phyloP scores from a whole-genome alignment of 2,888 invertebrate species.

The Ormyrus thymus region DNA sequence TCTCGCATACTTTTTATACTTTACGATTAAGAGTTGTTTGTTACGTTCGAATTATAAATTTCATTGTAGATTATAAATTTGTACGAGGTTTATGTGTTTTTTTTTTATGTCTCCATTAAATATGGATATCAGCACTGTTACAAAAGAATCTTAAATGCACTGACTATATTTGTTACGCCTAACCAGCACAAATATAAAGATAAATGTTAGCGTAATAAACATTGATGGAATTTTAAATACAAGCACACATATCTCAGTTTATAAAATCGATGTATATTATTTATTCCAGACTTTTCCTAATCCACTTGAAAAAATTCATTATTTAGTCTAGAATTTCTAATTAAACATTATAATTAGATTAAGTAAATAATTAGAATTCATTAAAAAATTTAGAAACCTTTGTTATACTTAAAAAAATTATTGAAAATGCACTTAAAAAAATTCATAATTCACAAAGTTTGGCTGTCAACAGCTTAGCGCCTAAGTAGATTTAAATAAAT shows the following conservation, averaged over 20 bases:
- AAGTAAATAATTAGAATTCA: neutral
- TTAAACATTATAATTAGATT: neutral
- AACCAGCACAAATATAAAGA: conserved; percentile 43
- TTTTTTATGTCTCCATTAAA: conserved; percentile 11
- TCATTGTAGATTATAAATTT: neutral
- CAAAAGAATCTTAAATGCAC: conserved; percentile 29
- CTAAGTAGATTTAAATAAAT: conserved; percentile 16
- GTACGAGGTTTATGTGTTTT: neutral
- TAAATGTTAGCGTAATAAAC: conserved; percentile 45
- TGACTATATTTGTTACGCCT: conserved; percentile 39
- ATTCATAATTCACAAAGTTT: conserved; percentile 7
- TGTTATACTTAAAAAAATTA: neutral
- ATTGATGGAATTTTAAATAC: conserved; percentile 50
- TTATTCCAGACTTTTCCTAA: conserved; percentile 15
- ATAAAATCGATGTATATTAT: conserved; percentile 43
- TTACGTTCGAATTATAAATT: conserved; percentile 10
- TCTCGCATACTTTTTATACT: neutral
- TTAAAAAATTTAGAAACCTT: conserved; percentile 7
- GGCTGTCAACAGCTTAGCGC: conserved; percentile 39
- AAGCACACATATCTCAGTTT: conserved; percentile 53
- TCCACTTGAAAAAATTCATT: neutral
- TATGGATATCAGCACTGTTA: conserved; percentile 22
- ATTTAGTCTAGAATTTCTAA: conserved; percentile 17
- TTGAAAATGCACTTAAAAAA: conserved; percentile 23
- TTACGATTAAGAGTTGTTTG: conserved; percentile 16